phyloP scores from a whole-genome alignment of 2,113 vertebrate species.

The Salminus brasiliensis region DNA sequence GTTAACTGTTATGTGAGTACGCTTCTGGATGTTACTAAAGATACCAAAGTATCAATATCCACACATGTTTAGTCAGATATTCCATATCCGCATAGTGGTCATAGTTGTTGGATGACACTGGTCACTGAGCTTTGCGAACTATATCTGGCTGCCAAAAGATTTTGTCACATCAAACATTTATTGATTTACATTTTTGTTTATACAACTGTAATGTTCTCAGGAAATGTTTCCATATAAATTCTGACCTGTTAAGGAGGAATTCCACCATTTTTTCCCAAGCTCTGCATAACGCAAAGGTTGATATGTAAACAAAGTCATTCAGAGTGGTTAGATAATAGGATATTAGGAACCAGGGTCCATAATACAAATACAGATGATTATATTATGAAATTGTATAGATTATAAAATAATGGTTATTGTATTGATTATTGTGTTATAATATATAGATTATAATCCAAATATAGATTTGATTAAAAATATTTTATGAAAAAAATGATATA shows the following conservation, averaged over 20 bases:
- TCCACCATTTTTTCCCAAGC: no score
- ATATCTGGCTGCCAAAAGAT: conserved; percentile 33
- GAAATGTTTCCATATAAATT: neutral
- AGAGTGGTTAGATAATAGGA: no score
- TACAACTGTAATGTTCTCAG: conserved; percentile 5
- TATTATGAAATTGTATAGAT: no score
- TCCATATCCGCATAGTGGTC: conserved; percentile 49
- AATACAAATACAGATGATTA: no score
- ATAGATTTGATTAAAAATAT: no score
- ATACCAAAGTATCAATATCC: conserved; percentile 60
- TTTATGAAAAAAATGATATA: no score
- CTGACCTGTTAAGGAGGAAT: neutral
- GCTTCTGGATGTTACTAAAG: conserved; percentile 58
- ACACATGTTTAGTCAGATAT: conserved; percentile 58
- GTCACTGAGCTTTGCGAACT: conserved; percentile 38
- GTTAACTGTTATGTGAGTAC: conserved; percentile 57
- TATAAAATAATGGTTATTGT: no score
- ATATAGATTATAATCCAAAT: no score
- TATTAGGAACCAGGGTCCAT: no score
- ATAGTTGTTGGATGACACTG: conserved; percentile 49
- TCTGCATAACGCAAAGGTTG: no score
- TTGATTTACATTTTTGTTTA: conserved; percentile 34
- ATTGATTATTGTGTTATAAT: no score
- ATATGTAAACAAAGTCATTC: no score
- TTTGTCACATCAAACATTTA: conserved; percentile 38